Percentiles rank a stretch among this genome's conserved stretches.
These are phyloP conservation scores for Drosophila fungiperda DNA, from an alignment of 2,888 invertebrate species.

Conservation along the genomic window DNA sequence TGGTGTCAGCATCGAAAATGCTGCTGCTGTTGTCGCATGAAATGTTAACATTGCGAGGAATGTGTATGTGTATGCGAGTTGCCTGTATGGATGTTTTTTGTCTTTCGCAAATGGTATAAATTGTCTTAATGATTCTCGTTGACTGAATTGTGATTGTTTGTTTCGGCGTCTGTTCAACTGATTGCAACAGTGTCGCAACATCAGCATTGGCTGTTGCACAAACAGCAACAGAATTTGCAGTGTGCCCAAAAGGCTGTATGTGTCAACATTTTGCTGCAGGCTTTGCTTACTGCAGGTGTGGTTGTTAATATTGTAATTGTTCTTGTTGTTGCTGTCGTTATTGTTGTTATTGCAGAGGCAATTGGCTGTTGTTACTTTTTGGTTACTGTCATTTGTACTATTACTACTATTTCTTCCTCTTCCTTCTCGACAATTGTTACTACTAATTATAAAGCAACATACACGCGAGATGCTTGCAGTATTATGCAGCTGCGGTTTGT, in stretches of 20 bases:
- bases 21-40: conserved; percentile 59
- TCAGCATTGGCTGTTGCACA: conserved; percentile 30
- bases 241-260: conserved; percentile 51
- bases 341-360: conserved; percentile 36
- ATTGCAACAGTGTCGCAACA: conserved; percentile 51
- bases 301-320: conserved; percentile 29
- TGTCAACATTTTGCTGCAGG: conserved; percentile 23
- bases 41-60: conserved; percentile 66
- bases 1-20: conserved; percentile 31
- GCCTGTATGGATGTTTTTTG: conserved; percentile 24
- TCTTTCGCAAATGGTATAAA: conserved; percentile 11
- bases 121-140: conserved; percentile 8
- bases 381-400: conserved; percentile 72
- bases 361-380: conserved; percentile 54
- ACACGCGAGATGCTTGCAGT: conserved; percentile 4
- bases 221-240: conserved; percentile 63
- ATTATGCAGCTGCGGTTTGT: conserved; percentile 17
- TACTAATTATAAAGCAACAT: conserved; percentile 40
- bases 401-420: conserved; percentile 26
- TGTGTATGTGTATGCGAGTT: conserved; percentile 50
- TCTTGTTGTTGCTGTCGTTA: conserved; percentile 15
- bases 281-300: conserved; percentile 16
- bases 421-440: conserved; percentile 9
- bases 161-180: conserved; percentile 49
- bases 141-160: conserved; percentile 17